These are phyloP conservation scores for Paramuricea clavata DNA, from an alignment of 92 coral and sea anemone genomes.

Conservation along the genomic window DNA sequence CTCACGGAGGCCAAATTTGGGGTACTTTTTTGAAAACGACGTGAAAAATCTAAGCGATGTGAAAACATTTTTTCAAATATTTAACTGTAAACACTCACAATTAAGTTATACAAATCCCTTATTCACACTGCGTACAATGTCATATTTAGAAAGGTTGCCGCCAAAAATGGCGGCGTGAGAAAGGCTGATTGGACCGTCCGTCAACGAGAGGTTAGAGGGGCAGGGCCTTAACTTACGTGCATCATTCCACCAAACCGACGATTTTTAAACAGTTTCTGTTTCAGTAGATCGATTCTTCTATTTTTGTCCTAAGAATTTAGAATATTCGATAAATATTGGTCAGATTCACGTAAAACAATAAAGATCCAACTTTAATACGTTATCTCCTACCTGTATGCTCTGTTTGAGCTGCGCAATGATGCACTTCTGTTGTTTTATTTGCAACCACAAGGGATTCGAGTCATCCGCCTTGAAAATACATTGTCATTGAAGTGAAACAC, in stretches of 20 bases:
- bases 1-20: too few relatives aligned
- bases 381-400: conserved; percentile 75
- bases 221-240: conserved; percentile 50
- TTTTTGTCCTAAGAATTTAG: conserved; percentile 81
- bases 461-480: conserved; percentile 67
- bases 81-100: too few relatives aligned
- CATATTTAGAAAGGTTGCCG: too few relatives aligned
- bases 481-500: too few relatives aligned
- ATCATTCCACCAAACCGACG: conserved; percentile 3
- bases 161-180: too few relatives aligned
- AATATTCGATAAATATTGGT: neutral
- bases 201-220: too few relatives aligned
- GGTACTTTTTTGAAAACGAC: too few relatives aligned
- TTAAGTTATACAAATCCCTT: too few relatives aligned
- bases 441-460: conserved; percentile 70
- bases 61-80: too few relatives aligned
- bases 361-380: neutral
- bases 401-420: conserved; percentile 89
- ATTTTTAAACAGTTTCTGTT: conserved; percentile 65
- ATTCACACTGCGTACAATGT: too few relatives aligned
- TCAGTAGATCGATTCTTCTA: conserved; percentile 91
- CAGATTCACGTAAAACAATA: neutral
- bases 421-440: conserved; percentile 88
- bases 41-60: too few relatives aligned
- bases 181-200: too few relatives aligned